Base-by-base conservation (phyloP, 2,888 invertebrate genomes). In the Lasioglossum figueresi region DNA sequence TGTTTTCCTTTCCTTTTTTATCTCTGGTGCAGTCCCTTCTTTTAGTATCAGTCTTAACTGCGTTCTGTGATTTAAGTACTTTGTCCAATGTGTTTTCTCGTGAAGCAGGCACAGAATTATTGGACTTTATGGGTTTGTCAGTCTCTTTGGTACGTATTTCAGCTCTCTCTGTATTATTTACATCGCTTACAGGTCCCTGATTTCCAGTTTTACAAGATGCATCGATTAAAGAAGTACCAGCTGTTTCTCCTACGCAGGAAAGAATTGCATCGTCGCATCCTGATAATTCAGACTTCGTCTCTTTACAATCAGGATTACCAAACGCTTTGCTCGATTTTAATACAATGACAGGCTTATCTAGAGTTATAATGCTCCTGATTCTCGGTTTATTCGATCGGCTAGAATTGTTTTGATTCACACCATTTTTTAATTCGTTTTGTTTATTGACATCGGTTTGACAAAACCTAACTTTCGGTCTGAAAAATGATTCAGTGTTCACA, bases 391-490 rank as follows among this genome's bases (percentile, higher is more conserved):
- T 81, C 37, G 82, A 70, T 34, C 52, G 70, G 45, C 37, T 31
- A 73, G 52, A 14, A 2, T 8, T 66, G 19, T 40, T 78, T 74
- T 27, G 52, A 31, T 76, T 63, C 16, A 1, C 72, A n/a, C 45
- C 63, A 66, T 48, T 14, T 56, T 80, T 83, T 14, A n/a, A 37
- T 43, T 52, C 70, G 59, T 77, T 71, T 59, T 63, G 66, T 27
- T 63, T 37, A 2, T 56, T 73, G 0, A 86, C 77, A 27, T 84
- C 80, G 63, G 79, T 71, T 83, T 91, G 88, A 56, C 79, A 88
- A 74, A 93, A 93, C 70, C 93, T 87, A 72, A 93, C 93, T 85
- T 92, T 93, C 12, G 93, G 93, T 48, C 77, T 87, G 8, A 48
- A n/a, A n/a, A 89, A 76, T 8, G 70, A 72, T 77, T 84, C 86